Percentiles rank a stretch among this genome's conserved stretches.
phyloP scores from a whole-genome alignment of 2,113 vertebrate genomes.

The Procavia capensis region DNA sequence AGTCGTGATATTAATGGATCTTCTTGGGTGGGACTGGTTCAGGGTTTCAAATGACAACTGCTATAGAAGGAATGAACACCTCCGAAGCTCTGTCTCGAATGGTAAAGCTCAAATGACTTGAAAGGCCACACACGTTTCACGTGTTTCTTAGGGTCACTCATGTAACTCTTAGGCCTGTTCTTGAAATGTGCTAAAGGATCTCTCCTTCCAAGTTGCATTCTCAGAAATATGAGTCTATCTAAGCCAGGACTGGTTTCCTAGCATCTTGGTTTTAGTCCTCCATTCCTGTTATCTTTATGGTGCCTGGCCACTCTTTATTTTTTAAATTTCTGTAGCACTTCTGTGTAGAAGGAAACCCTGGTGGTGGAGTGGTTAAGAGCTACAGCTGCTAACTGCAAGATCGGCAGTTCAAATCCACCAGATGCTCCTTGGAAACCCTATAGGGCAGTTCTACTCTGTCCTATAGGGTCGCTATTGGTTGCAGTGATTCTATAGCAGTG shows the following conservation, averaged over 20 bases:
- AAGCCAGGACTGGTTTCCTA: neutral
- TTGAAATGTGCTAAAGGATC: neutral
- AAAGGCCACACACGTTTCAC: neutral
- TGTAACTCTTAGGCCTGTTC: neutral
- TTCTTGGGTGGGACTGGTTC: conserved; percentile 17
- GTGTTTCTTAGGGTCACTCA: neutral
- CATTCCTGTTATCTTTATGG: neutral
- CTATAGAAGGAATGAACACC: conserved; percentile 53
- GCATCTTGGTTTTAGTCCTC: neutral
- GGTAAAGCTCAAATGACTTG: conserved; percentile 27
- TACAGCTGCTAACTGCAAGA: no score
- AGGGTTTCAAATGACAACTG: conserved; percentile 54
- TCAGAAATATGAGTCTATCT: neutral
- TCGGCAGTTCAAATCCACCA: no score
- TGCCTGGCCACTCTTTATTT: neutral
- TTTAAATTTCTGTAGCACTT: conserved; percentile 28
- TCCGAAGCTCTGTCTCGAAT: neutral
- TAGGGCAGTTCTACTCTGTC: no score
- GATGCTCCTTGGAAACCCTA: no score
- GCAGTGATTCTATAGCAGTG: no score
- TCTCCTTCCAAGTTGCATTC: neutral
- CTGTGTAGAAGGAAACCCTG: no score
- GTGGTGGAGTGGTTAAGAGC: no score
- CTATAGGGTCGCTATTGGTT: no score
- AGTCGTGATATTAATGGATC: conserved; percentile 34